Evolutionary conservation across 2,113 vertebrate genomes (phyloP).

Genomic region (Salvator merianae): DNA sequence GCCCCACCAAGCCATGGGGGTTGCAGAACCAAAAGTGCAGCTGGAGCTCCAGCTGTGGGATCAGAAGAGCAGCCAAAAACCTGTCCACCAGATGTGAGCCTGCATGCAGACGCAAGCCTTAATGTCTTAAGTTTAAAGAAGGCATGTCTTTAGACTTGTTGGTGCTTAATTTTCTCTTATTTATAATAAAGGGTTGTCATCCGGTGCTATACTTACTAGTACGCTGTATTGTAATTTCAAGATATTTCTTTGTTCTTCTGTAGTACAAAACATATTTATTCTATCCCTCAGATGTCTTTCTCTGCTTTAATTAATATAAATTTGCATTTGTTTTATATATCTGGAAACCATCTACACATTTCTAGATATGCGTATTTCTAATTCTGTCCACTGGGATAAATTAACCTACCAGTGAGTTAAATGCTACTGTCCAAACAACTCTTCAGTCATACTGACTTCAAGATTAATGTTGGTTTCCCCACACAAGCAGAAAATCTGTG

Average conservation of each 20-base stretch:
- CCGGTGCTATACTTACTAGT: slow-evolving; percentile 30
- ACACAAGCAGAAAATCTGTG: not conserved
- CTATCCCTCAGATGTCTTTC: slow-evolving; percentile 42
- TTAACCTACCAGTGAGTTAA: slow-evolving; percentile 46
- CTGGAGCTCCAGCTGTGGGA: no score
- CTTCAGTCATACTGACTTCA: slow-evolving; percentile 31
- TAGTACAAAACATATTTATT: slow-evolving; percentile 38
- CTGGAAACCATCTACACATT: not conserved
- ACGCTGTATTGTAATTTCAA: not conserved
- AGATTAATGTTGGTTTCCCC: slow-evolving; percentile 29
- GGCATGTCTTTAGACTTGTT: not conserved
- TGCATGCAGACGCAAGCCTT: no score
- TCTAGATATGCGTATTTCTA: slow-evolving; percentile 43
- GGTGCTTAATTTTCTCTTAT: not conserved
- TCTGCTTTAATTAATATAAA: slow-evolving; percentile 43
- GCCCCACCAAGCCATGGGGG: no score
- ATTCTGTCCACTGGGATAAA: slow-evolving; percentile 36
- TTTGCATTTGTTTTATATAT: slow-evolving; percentile 38
- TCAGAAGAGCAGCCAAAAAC: no score
- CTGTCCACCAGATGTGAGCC: no score
- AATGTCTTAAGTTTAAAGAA: not conserved
- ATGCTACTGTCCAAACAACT: slow-evolving; percentile 13
- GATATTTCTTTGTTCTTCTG: slow-evolving; percentile 31
- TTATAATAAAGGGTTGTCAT: slow-evolving; percentile 16
- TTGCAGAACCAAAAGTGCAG: no score